Conservation (phyloP, 2,113 vertebrate genomes). For the Rhadina sibilatrix region DNA sequence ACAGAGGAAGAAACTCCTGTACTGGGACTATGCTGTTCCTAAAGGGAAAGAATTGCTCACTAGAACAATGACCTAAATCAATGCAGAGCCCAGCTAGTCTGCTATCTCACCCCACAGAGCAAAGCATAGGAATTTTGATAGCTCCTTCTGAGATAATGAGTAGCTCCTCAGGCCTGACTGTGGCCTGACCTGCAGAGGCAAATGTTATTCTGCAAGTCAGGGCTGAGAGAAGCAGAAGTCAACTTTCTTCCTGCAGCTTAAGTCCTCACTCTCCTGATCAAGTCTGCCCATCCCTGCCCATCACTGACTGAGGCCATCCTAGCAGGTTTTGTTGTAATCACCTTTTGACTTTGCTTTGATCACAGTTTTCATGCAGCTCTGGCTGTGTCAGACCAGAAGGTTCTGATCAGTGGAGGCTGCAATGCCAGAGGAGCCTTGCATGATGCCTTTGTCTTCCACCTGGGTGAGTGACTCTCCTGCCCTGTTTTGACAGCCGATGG, state of each 20-base stretch:
- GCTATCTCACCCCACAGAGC: background rate
- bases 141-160: background rate
- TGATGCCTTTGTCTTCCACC: constrained; percentile 80
- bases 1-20: background rate
- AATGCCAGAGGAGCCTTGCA: constrained; percentile 79
- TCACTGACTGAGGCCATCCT: background rate
- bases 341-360: background rate
- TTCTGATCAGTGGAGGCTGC: constrained; percentile 86
- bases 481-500: background rate
- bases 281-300: background rate
- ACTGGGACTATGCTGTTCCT: background rate
- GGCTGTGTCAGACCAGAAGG: constrained; percentile 77
- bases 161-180: background rate
- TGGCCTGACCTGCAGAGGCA: background rate
- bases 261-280: background rate
- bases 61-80: background rate
- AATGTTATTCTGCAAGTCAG: background rate
- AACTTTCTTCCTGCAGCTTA: background rate
- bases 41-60: background rate
- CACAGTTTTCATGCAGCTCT: constrained; percentile 85
- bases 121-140: background rate
- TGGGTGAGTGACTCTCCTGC: constrained; percentile 68
- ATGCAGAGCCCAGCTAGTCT: background rate
- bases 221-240: background rate
- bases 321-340: background rate